A percentile compares a stretch with the other conserved stretches of the same genome.
Conservation (phyloP, 1,140 invertebrate genomes). For the Drosophila gunungcola region DNA sequence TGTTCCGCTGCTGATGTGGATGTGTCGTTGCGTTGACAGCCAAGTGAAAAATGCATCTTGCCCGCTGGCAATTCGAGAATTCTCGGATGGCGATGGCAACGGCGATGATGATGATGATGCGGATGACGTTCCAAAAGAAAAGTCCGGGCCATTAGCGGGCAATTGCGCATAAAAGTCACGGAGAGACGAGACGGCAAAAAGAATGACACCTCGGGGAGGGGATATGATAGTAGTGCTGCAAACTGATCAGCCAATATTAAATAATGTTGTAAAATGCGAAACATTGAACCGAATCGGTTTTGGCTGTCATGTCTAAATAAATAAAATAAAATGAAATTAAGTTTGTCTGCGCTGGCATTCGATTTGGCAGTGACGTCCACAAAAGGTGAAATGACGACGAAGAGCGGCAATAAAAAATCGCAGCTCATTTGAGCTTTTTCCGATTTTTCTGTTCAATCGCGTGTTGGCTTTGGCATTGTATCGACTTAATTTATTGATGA, state of each 20-base stretch:
- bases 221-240: background rate
- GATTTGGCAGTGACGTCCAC: conserved; percentile 61
- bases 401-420: conserved; percentile 70
- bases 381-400: conserved; percentile 75
- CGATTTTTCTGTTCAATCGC: conserved; percentile 73
- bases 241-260: conserved; percentile 75
- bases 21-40: conserved; percentile 58
- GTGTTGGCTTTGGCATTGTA: conserved; percentile 72
- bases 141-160: conserved; percentile 68
- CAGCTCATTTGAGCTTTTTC: conserved; percentile 78
- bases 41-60: conserved; percentile 79
- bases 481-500: conserved; percentile 83
- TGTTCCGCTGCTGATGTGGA: conserved; percentile 46
- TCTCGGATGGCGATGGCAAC: conserved; percentile 30
- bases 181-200: conserved; percentile 18
- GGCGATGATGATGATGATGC: conserved; percentile 57
- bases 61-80: conserved; percentile 56
- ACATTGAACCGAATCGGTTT: conserved; percentile 65
- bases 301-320: conserved; percentile 72
- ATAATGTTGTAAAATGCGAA: conserved; percentile 80
- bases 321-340: conserved; percentile 79
- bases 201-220: conserved; percentile 17
- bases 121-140: conserved; percentile 66
- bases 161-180: conserved; percentile 81
- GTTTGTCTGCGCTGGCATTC: conserved; percentile 62